Evolutionary conservation across 2,113 vertebrate species (phyloP), one percentile per base, ranked within the genome.

Genomic region (Anser brachyrhynchus): DNA sequence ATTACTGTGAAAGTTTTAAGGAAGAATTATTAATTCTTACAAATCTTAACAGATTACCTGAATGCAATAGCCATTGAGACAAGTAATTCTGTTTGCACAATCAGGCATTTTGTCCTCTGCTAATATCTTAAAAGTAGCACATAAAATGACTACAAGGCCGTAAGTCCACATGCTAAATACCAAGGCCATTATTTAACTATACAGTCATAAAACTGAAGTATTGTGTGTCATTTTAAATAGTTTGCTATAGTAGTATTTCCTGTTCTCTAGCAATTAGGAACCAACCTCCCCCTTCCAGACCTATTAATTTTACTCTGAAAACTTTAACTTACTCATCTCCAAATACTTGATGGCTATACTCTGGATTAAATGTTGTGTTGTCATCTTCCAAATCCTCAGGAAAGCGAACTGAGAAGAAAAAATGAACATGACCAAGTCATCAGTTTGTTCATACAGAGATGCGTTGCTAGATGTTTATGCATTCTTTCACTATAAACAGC

Each of bases 331-430:
- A 99, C 99, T 99, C 99, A n/a, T 99, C 99, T 95, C 99, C 99
- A 98, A 98, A 99, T 15, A 99, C 96, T 59, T 99, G 99, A 97
- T 99, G 99, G 95, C 98, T 99, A 97, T 98, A 99, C 87, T 99
- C 99, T 10, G 99, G 99, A 95, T 99, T 99, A 95, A 99, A 99
- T 1, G 99, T 99, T 84, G 98, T 99, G 96, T 98, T 98, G 46
- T 99, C 99, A 94, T 99, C 99, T 28, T 99, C 99, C 95, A 99
- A 94, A 96, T 99, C 99, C 94, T 99, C 99, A 82, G 98, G 98
- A 95, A 99, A 99, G 71, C 99, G 99, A 95, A 99, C 99, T 99
- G 81, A 92, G 91, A 65, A 82, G 52, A 54, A 86, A 58, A 43
- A 62, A 2, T 58, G 8, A 57, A 6, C 35, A 51, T 4, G 9